Conservation (phyloP, 2,797 vertebrate species). For the Lateolabrax maculatus region DNA sequence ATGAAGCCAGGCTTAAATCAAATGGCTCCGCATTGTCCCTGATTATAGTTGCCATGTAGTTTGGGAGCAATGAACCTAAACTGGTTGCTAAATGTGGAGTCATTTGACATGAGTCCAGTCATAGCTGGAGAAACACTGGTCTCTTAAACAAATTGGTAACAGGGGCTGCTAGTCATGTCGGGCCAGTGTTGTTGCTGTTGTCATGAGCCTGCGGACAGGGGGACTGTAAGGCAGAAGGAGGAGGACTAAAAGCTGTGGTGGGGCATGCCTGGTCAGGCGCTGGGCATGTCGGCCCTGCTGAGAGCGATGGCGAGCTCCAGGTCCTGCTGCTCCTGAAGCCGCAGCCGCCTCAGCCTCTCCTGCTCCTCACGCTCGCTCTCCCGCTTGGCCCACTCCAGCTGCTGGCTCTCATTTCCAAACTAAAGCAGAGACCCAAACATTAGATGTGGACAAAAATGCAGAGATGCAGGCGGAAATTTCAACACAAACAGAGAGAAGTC, state of each 20-base stretch:
- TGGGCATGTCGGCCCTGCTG: conserved; percentile 93
- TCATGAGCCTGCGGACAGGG: conserved; percentile 29
- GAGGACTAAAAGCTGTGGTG: conserved; percentile 21
- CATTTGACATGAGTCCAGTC: conserved; percentile 62
- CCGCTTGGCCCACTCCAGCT: conserved; percentile 95
- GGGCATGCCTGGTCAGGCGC: conserved; percentile 78
- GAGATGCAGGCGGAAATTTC: conserved; percentile 21
- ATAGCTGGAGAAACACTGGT: conserved; percentile 54
- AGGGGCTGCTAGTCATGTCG: conserved; percentile 50
- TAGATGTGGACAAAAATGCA: conserved; percentile 15
- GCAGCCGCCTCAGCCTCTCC: conserved; percentile 90
- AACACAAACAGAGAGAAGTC: conserved; percentile 16
- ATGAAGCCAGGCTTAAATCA: conserved; percentile 63
- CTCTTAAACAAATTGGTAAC: conserved; percentile 60
- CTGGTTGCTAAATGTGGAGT: conserved; percentile 70
- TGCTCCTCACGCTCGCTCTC: conserved; percentile 95
- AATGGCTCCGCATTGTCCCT: conserved; percentile 68
- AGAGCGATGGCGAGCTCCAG: conserved; percentile 96
- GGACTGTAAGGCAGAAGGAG: conserved; percentile 9
- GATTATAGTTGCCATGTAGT: conserved; percentile 73
- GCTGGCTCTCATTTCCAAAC: conserved; percentile 97
- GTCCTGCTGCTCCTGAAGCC: conserved; percentile 94
- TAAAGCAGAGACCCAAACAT: conserved; percentile 64
- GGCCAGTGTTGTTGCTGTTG: conserved; percentile 48
- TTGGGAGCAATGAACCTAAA: conserved; percentile 70